phyloP scores from a whole-genome alignment of 2,797 vertebrate species.

The Chrosomus eos region DNA sequence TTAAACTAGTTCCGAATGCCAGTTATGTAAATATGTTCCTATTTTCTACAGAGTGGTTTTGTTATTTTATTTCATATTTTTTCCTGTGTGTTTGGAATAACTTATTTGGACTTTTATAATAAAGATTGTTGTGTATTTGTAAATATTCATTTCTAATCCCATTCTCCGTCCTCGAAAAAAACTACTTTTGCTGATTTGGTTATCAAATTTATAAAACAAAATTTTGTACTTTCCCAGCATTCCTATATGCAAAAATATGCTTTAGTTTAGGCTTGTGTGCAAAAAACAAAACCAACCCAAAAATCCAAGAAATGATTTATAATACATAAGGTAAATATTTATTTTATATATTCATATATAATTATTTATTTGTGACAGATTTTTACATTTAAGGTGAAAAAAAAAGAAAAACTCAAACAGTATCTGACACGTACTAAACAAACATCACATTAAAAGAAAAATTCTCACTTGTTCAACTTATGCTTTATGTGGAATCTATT shows the following conservation, averaged over 20 bases:
- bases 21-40: constrained; percentile 80
- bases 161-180: neutral
- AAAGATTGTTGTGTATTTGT: constrained; percentile 90
- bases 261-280: constrained; percentile 19
- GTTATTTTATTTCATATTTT: constrained; percentile 87
- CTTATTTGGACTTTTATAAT: constrained; percentile 96
- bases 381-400: constrained; percentile 59
- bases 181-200: neutral
- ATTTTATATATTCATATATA: constrained; percentile 59
- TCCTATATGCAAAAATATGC: constrained; percentile 67
- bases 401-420: constrained; percentile 23
- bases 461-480: constrained; percentile 55
- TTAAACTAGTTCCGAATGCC: constrained; percentile 74
- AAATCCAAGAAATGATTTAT: constrained; percentile 34
- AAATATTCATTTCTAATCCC: constrained; percentile 59
- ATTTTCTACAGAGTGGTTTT: constrained; percentile 94
- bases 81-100: constrained; percentile 82
- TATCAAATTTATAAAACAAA: neutral
- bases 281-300: constrained; percentile 10
- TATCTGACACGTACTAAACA: constrained; percentile 42
- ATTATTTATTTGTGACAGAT: constrained; percentile 48
- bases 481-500: constrained; percentile 60
- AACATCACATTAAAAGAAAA: constrained; percentile 45
- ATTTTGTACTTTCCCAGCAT: constrained; percentile 44
- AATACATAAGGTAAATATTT: constrained; percentile 62